phyloP scores from a whole-genome alignment of 2,888 invertebrate genomes.

The Drosophila prolongata region DNA sequence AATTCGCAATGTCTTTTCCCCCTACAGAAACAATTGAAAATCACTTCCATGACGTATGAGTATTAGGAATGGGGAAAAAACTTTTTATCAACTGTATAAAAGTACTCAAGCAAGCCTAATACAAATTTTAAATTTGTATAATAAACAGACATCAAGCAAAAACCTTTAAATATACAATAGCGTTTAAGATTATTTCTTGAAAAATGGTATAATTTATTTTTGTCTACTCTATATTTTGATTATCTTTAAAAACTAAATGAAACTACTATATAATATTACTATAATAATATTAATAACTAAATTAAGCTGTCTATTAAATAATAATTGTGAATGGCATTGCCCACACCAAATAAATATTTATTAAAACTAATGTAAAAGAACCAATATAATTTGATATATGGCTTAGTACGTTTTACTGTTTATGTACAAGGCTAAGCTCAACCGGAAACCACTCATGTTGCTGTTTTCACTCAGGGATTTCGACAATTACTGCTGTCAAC shows the following conservation, averaged over 20 bases:
- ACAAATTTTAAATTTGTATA: no score
- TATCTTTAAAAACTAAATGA: background rate
- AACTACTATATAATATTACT: no score
- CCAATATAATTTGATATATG: background rate
- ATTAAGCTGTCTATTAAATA: no score
- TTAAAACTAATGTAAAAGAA: background rate
- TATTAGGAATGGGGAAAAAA: background rate
- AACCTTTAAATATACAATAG: no score
- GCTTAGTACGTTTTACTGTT: background rate
- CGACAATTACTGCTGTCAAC: conserved; percentile 29
- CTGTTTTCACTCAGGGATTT: background rate
- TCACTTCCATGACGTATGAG: background rate
- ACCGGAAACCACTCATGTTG: conserved; percentile 4
- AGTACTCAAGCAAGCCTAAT: no score
- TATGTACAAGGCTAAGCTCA: background rate
- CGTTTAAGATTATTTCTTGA: no score
- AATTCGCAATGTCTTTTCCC: no score
- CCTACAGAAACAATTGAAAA: background rate
- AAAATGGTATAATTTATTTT: no score
- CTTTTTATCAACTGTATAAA: background rate
- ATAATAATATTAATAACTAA: background rate
- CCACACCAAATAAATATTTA: no score
- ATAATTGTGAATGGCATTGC: no score
- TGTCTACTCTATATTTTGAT: no score
- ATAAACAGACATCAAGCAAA: no score